These are phyloP conservation scores for Mergus octosetaceus DNA, from an alignment of 2,797 vertebrate genomes.

Conservation along the genomic window DNA sequence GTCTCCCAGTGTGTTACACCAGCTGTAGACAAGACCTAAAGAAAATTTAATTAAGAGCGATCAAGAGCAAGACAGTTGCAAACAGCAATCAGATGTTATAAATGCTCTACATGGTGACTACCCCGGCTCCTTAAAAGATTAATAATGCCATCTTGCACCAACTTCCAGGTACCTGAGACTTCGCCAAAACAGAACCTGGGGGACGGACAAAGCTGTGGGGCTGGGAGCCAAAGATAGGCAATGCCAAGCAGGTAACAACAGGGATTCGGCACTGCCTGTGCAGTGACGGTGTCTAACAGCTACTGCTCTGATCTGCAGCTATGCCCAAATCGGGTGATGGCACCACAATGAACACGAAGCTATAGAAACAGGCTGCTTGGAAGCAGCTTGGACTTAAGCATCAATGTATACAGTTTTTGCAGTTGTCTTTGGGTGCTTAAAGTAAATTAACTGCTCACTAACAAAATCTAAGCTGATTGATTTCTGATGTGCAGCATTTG, in stretches of 20 bases:
- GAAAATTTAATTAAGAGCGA: conserved; percentile 32
- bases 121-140: not conserved
- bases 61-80: not conserved
- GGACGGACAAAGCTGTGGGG: not conserved
- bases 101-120: not conserved
- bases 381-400: not conserved
- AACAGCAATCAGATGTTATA: conserved; percentile 22
- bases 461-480: not conserved
- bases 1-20: conserved; percentile 22
- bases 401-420: not conserved
- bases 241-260: not conserved
- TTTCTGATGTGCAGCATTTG: not conserved
- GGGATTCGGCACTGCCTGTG: not conserved
- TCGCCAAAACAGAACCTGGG: not conserved
- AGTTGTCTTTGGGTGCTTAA: not conserved
- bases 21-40: conserved; percentile 33
- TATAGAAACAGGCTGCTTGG: not conserved
- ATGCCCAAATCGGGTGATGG: not conserved
- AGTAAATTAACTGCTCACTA: conserved; percentile 12
- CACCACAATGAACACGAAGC: not conserved
- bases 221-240: not conserved
- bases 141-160: not conserved
- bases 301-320: not conserved
- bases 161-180: not conserved
- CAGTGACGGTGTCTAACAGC: not conserved